These are phyloP conservation scores for Drosophila pseudoananassae DNA, from an alignment of 1,140 invertebrate species.

Conservation along the genomic window DNA sequence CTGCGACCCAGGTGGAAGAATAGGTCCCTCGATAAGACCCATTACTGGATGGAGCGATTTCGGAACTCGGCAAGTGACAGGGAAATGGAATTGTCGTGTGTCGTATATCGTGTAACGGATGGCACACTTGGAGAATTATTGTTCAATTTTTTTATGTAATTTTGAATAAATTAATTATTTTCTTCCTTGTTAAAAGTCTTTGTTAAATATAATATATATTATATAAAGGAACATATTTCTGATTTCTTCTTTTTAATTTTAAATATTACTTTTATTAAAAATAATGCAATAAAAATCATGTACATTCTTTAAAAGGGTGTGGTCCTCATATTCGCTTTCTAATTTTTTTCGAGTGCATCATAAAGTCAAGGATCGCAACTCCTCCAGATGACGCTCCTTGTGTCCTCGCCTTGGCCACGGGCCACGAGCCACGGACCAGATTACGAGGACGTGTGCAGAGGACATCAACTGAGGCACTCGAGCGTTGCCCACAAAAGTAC, in stretches of 20 bases:
- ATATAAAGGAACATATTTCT: too few relatives aligned
- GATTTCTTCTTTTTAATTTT: neutral
- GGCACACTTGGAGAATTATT: constrained; percentile 15
- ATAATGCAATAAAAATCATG: too few relatives aligned
- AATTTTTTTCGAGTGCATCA: neutral
- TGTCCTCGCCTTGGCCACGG: constrained; percentile 17
- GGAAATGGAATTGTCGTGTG: constrained; percentile 28
- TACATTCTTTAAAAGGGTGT: too few relatives aligned
- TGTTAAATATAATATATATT: too few relatives aligned
- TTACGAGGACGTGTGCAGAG: constrained; percentile 34
- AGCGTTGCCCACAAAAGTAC: constrained; percentile 51
- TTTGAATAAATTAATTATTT: too few relatives aligned
- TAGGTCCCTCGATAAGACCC: constrained; percentile 51
- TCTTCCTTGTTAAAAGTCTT: too few relatives aligned
- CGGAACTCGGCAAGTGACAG: neutral
- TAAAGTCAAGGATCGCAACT: constrained; percentile 20
- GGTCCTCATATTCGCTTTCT: neutral
- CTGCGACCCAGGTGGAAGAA: constrained; percentile 32
- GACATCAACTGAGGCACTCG: constrained; percentile 70
- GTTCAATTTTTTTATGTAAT: neutral
- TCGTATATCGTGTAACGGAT: constrained; percentile 45
- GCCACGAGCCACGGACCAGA: constrained; percentile 44
- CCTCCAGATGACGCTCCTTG: constrained; percentile 62
- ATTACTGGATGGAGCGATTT: constrained; percentile 4
- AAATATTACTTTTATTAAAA: too few relatives aligned